Percentiles rank a stretch among this genome's conserved stretches.
Conservation (phyloP, 2,888 invertebrate genomes). For the Cylindroiulus punctatus region DNA sequence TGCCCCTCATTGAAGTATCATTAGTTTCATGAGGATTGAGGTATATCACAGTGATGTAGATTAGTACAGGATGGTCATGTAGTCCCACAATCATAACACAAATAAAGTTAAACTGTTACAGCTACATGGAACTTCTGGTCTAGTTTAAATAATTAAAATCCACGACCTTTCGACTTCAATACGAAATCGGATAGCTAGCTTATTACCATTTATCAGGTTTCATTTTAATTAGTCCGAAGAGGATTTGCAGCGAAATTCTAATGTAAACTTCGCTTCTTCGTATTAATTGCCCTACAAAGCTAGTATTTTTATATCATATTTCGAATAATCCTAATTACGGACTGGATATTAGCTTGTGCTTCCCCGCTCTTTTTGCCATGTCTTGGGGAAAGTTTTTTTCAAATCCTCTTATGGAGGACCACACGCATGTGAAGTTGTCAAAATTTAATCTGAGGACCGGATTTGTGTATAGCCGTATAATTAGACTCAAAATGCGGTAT, state of each 20-base stretch:
- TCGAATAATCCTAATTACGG: slow-evolving; percentile 11
- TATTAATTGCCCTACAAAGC: not conserved
- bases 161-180: not conserved
- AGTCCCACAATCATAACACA: too few relatives aligned
- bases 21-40: too few relatives aligned
- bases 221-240: slow-evolving; percentile 12
- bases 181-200: not conserved
- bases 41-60: too few relatives aligned
- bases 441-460: slow-evolving; percentile 4
- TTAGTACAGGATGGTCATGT: too few relatives aligned
- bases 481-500: not conserved
- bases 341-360: not conserved
- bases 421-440: not conserved
- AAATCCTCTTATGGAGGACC: slow-evolving; percentile 2
- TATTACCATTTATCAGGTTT: not conserved
- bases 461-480: not conserved
- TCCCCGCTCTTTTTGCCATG: not conserved
- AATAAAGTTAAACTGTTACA: too few relatives aligned
- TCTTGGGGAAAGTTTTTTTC: not conserved
- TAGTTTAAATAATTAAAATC: not conserved
- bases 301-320: not conserved
- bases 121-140: too few relatives aligned
- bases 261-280: not conserved
- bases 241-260: not conserved
- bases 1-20: too few relatives aligned